Conservation (phyloP, 1,140 invertebrate species). For the Parapsyche elsis region DNA sequence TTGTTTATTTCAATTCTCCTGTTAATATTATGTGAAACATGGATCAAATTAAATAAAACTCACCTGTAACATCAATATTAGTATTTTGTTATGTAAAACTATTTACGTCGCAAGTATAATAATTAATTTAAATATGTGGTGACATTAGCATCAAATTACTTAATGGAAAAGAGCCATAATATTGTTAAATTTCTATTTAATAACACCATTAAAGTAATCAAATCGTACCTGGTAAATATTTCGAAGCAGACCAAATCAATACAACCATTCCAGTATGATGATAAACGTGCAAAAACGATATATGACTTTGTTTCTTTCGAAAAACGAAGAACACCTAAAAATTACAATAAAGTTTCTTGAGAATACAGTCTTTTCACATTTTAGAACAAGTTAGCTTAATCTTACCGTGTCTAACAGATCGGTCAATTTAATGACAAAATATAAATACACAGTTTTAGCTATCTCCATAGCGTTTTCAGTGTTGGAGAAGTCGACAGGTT, state of each 20-base stretch:
- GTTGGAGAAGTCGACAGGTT: conserved; percentile 78
- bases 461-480: conserved; percentile 72
- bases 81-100: no score
- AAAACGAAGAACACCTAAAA: conserved; percentile 84
- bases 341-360: not conserved
- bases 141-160: no score
- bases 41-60: no score
- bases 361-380: not conserved
- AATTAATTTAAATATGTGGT: no score
- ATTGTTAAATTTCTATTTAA: not conserved
- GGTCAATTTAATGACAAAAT: conserved; percentile 74
- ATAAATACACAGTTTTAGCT: conserved; percentile 69
- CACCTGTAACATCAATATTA: no score
- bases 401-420: conserved; percentile 77
- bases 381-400: not conserved
- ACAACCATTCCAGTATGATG: conserved; percentile 85
- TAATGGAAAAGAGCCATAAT: no score
- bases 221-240: conserved; percentile 73
- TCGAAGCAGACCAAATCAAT: conserved; percentile 72
- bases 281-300: conserved; percentile 88
- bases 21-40: no score
- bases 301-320: conserved; percentile 85
- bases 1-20: not conserved
- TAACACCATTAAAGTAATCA: not conserved
- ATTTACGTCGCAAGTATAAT: no score